These are phyloP conservation scores for Tiaroga cobitis DNA, from an alignment of 2,797 vertebrate genomes.

Conservation along the genomic window DNA sequence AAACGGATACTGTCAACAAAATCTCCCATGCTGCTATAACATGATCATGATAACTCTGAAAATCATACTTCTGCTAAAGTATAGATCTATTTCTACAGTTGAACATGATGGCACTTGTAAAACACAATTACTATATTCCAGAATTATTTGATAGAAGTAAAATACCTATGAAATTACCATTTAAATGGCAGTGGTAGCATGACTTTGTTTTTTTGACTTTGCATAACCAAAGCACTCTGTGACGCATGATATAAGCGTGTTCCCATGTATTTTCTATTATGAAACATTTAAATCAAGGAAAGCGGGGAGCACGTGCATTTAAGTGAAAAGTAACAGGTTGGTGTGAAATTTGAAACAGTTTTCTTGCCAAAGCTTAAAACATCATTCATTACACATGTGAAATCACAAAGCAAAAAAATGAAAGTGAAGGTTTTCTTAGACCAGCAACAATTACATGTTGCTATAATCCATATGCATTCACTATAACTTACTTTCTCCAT, in stretches of 20 bases:
- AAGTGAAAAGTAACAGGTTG: neutral
- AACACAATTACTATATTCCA: neutral
- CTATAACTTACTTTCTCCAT: conserved; percentile 88
- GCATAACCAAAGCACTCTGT: neutral
- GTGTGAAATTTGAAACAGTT: neutral
- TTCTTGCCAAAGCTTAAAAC: neutral
- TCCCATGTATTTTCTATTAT: neutral
- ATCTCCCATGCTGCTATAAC: neutral
- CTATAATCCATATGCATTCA: neutral
- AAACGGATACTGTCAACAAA: neutral
- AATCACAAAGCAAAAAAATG: neutral
- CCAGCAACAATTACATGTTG: neutral
- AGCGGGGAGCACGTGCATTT: neutral
- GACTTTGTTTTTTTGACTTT: conserved; percentile 8
- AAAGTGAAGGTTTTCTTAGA: neutral
- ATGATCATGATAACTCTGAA: neutral
- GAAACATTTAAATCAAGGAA: neutral
- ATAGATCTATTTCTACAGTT: neutral
- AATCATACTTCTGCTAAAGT: neutral
- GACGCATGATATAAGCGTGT: neutral
- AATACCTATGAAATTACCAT: neutral
- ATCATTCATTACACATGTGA: neutral
- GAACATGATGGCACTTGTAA: neutral
- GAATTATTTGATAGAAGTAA: neutral
- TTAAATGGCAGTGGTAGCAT: neutral